Base-by-base conservation (phyloP, 1,140 invertebrate species). In the Drosophila mojavensis region DNA sequence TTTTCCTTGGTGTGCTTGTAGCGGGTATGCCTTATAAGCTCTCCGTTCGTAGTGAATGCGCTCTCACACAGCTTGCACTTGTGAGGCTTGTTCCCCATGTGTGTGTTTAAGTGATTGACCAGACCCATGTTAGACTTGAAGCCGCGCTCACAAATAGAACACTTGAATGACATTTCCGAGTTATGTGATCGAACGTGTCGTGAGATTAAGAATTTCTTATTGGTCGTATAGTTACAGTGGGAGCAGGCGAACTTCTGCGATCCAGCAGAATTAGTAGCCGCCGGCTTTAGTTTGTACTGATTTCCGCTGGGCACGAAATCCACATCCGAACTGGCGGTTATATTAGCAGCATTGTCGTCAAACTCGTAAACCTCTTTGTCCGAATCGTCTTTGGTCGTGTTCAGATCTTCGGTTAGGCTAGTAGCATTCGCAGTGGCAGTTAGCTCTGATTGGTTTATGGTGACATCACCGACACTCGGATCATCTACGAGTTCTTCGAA, bases 121-220 rank as follows among this genome's bases (percentile, higher is more conserved):
- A 99, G 93, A 0, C 98, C 98, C 1, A 97, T 97, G 17, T 97
- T 91, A 0, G 98, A 98, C 93, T 99, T 99, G 90, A 99, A 99
- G 5, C 97, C 98, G 53, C 98, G 94, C 80, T 98, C 97, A 93
- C 98, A 99, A 20, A 99, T 97, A 51, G 95, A 96, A 69, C 92
- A 99, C 91, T 98, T 98, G 91, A 98, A 97, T 0, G 98, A 98
- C 24, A 98, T 93, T 85, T 99, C 98, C 89, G 98, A 97, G 0
- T 97, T 98, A 93, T 99, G 98, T 2, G 96, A 97, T 91, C 98
- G 98, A 96, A 99, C 97, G 90, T 99, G 98, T 0, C 98, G 94
- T 0, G 97, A 96, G 4, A 99, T 93, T 3, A 99, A 93, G 90
- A 98, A 98, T 75, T 96, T 94, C 92, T 98, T 98, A 1, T 96